A percentile compares a stretch with the other conserved stretches of the same genome.
phyloP scores from a whole-genome alignment of 1,140 invertebrate genomes.

The Hyphantria cunea region DNA sequence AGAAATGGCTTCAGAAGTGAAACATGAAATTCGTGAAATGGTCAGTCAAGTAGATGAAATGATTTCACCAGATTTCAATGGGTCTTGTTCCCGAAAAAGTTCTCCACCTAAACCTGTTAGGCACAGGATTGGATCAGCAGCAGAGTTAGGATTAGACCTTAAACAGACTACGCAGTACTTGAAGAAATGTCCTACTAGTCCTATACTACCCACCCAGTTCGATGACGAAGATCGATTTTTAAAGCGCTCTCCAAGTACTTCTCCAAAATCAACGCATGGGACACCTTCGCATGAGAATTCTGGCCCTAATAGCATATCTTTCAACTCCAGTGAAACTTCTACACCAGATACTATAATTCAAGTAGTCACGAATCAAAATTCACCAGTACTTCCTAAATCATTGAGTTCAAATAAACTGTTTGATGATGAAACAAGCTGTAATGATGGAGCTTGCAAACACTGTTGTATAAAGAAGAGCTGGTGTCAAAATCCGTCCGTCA shows the following conservation, averaged over 20 bases:
- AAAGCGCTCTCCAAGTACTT: slow-evolving; percentile 60
- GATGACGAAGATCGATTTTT: slow-evolving; percentile 54
- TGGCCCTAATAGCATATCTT: slow-evolving; percentile 74
- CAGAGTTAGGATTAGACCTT: slow-evolving; percentile 70
- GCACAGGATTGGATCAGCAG: slow-evolving; percentile 71
- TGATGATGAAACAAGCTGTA: slow-evolving; percentile 78
- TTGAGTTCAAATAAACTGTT: slow-evolving; percentile 77
- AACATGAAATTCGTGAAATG: slow-evolving; percentile 88
- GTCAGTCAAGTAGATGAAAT: slow-evolving; percentile 88
- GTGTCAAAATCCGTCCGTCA: slow-evolving; percentile 85
- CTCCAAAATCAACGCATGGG: slow-evolving; percentile 72
- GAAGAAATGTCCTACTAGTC: slow-evolving; percentile 78
- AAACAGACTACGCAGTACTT: slow-evolving; percentile 56
- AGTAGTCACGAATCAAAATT: slow-evolving; percentile 67
- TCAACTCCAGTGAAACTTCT: slow-evolving; percentile 80
- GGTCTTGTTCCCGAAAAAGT: slow-evolving; percentile 62
- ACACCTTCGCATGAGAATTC: slow-evolving; percentile 72
- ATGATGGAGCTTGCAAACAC: slow-evolving; percentile 68
- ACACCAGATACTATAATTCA: slow-evolving; percentile 80
- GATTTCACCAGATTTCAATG: slow-evolving; percentile 82
- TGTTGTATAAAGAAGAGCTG: slow-evolving; percentile 82
- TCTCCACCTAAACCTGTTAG: slow-evolving; percentile 69
- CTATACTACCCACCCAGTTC: slow-evolving; percentile 57
- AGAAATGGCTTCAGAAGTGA: slow-evolving; percentile 90
- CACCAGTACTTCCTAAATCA: slow-evolving; percentile 73